Percentiles rank a stretch among this genome's conserved stretches.
These are phyloP conservation scores for Drosophila mimetica DNA, from an alignment of 2,888 invertebrate genomes.

Conservation along the genomic window DNA sequence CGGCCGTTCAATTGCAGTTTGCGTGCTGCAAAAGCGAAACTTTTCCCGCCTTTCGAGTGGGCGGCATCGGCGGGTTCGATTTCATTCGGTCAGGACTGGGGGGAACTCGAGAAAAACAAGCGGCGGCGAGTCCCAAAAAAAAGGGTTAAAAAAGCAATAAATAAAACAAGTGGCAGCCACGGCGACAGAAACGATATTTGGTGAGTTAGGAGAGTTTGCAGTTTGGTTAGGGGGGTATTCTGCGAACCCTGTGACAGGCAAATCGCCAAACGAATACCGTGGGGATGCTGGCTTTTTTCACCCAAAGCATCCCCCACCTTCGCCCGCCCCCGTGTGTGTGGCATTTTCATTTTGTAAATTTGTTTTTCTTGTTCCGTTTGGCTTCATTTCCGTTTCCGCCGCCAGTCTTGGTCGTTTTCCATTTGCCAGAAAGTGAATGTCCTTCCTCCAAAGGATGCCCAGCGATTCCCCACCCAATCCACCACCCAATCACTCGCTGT, in stretches of 20 bases:
- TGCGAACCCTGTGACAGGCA: constrained; percentile 72
- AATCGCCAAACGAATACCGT: constrained; percentile 78
- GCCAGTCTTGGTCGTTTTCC: constrained; percentile 41
- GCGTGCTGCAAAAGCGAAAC: constrained; percentile 64
- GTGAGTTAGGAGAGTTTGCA: constrained; percentile 46
- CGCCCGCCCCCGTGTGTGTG: constrained; percentile 41
- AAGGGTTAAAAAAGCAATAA: constrained; percentile 84
- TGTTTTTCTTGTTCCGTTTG: constrained; percentile 80
- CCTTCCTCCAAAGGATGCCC: constrained; percentile 12
- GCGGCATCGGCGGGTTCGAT: constrained; percentile 49
- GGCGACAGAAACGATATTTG: constrained; percentile 82
- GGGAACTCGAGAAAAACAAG: constrained; percentile 42
- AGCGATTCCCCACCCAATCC: constrained; percentile 14
- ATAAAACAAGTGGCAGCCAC: constrained; percentile 82
- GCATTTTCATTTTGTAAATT: constrained; percentile 80
- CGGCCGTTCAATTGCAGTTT: constrained; percentile 49
- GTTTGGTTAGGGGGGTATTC: constrained; percentile 11
- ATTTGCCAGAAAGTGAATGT: constrained; percentile 46
- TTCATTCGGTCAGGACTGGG: constrained; percentile 26
- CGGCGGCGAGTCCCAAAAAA: constrained; percentile 51
- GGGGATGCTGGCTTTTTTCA: constrained; percentile 63
- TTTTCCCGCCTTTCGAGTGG: constrained; percentile 30
- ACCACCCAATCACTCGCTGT: constrained; percentile 73
- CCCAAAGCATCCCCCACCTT: background rate
- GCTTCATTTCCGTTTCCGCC: constrained; percentile 75